A percentile compares a stretch with the other conserved stretches of the same genome.
Conservation (phyloP, 1,140 invertebrate species). For the Orchestia grillus region DNA sequence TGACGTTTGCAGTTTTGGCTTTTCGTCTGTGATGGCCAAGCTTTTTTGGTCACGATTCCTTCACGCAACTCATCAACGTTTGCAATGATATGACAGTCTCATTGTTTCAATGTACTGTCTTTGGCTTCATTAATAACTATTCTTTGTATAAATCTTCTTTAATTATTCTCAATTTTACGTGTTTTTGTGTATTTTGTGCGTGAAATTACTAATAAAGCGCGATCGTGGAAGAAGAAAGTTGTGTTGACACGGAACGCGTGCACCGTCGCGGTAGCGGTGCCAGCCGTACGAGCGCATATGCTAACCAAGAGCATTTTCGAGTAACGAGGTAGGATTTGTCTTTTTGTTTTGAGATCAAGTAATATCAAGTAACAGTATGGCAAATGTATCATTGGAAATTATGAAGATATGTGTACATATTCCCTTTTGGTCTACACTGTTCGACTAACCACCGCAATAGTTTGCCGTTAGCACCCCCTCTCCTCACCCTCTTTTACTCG, state of each 20-base stretch:
- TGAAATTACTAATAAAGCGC: constrained; percentile 18
- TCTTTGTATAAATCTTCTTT: neutral
- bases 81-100: neutral
- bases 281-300: constrained; percentile 56
- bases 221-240: constrained; percentile 55
- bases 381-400: neutral
- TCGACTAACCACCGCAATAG: neutral
- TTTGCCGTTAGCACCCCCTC: constrained; percentile 9
- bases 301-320: constrained; percentile 38
- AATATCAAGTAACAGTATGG: neutral
- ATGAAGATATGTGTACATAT: neutral
- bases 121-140: neutral
- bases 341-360: neutral
- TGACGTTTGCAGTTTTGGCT: constrained; percentile 36
- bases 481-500: constrained; percentile 45
- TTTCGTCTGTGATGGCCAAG: constrained; percentile 16
- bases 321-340: constrained; percentile 5
- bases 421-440: neutral
- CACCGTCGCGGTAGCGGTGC: constrained; percentile 56
- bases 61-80: constrained; percentile 37
- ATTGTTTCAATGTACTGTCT: neutral
- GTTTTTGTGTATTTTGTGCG: neutral
- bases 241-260: constrained; percentile 56
- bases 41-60: constrained; percentile 52
- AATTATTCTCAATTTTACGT: neutral